These are phyloP conservation scores for Steatornis caripensis DNA, from an alignment of 2,113 vertebrate genomes.

Conservation along the genomic window DNA sequence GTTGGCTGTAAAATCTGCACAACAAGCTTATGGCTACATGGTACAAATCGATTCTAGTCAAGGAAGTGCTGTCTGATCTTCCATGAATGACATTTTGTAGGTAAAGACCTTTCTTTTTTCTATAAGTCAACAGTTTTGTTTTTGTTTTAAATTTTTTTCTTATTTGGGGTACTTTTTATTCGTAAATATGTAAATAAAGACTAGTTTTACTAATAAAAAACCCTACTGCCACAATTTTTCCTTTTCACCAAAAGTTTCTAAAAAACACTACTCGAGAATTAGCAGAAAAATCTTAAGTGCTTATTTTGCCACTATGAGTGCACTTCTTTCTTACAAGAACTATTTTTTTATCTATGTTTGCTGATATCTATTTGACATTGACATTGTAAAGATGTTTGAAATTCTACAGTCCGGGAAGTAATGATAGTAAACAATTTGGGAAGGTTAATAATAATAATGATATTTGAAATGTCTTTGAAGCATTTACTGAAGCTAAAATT, in stretches of 20 bases:
- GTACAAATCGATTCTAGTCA: neutral
- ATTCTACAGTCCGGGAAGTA: neutral
- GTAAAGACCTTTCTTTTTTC: neutral
- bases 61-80: neutral
- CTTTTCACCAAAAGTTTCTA: neutral
- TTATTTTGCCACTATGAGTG: neutral
- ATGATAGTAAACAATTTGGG: neutral
- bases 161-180: fast-evolving
- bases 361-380: neutral
- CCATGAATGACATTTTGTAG: neutral
- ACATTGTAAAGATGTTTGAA: neutral
- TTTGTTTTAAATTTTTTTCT: neutral
- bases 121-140: neutral
- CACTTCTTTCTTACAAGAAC: neutral
- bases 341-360: neutral
- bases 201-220: neutral
- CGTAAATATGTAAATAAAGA: neutral
- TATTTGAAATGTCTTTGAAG: neutral
- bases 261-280: neutral
- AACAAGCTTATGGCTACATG: neutral
- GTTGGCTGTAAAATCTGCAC: neutral
- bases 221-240: neutral
- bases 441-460: neutral
- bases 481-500: neutral
- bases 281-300: neutral